A percentile compares a stretch with the other conserved stretches of the same genome.
phyloP scores from a whole-genome alignment of 2,888 invertebrate genomes.

The Baccha elongata region DNA sequence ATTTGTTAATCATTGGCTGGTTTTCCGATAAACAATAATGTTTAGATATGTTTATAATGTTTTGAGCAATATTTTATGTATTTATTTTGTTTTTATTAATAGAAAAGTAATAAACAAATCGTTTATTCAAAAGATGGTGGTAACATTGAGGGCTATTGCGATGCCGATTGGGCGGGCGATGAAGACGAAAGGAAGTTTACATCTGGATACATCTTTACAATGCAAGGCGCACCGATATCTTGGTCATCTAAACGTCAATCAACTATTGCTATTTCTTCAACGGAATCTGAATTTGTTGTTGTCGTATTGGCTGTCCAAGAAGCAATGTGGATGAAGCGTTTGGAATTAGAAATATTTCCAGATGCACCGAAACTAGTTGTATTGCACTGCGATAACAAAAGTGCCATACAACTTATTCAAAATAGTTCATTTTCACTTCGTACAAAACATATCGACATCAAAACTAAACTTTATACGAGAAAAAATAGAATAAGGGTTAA shows the following conservation, averaged over 20 bases:
- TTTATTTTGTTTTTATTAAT: too few species aligned
- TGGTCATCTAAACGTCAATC: conserved; percentile 37
- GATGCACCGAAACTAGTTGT: not conserved
- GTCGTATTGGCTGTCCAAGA: conserved; percentile 30
- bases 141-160: conserved; percentile 50
- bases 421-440: conserved; percentile 23
- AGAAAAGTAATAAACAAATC: not conserved
- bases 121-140: conserved; percentile 5
- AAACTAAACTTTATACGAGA: conserved; percentile 37
- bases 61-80: too few species aligned
- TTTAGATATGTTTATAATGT: too few species aligned
- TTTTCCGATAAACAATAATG: too few species aligned
- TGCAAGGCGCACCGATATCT: conserved; percentile 39
- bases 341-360: conserved; percentile 30
- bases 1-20: too few species aligned
- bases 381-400: conserved; percentile 40
- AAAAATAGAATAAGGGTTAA: conserved; percentile 1
- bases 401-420: conserved; percentile 18
- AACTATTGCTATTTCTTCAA: conserved; percentile 26
- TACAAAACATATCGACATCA: conserved; percentile 39
- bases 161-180: conserved; percentile 64
- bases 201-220: conserved; percentile 18
- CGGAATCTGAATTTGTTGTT: conserved; percentile 40
- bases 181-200: conserved; percentile 32
- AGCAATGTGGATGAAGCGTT: conserved; percentile 35